A percentile compares a stretch with the other conserved stretches of the same genome.
These are phyloP conservation scores for Boloria selene DNA, from an alignment of 2,888 invertebrate genomes.

Conservation along the genomic window DNA sequence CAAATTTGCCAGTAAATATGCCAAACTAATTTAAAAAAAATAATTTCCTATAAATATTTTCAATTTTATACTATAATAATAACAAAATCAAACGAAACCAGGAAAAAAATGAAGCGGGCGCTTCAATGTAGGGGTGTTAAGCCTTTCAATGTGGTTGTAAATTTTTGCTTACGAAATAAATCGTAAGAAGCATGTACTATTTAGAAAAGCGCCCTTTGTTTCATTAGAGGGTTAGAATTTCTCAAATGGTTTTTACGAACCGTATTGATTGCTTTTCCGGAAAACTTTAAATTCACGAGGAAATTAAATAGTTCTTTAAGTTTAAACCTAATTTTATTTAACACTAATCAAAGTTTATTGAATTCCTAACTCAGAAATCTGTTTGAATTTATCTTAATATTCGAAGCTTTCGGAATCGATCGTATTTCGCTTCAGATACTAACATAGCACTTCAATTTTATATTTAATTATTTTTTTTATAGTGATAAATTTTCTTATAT, in stretches of 20 bases:
- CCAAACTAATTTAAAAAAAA: too few relatives aligned
- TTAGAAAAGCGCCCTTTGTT: constrained; percentile 59
- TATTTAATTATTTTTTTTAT: too few relatives aligned
- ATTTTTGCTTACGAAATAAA: constrained; percentile 66
- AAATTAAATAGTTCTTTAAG: constrained; percentile 27
- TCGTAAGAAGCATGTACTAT: constrained; percentile 56
- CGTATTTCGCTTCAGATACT: too few relatives aligned
- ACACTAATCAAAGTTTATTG: too few relatives aligned
- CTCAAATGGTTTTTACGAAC: constrained; percentile 58
- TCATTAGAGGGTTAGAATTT: constrained; percentile 54
- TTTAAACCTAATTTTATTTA: not conserved
- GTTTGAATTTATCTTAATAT: too few relatives aligned
- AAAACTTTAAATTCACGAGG: constrained; percentile 33
- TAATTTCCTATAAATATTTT: not conserved
- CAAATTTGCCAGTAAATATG: too few relatives aligned
- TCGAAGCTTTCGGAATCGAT: too few relatives aligned
- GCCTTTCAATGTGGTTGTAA: constrained; percentile 47
- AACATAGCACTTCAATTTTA: too few relatives aligned
- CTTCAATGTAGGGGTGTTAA: constrained; percentile 38
- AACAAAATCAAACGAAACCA: constrained; percentile 36
- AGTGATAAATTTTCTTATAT: too few relatives aligned
- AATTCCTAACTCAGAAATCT: too few relatives aligned
- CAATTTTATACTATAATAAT: constrained; percentile 4
- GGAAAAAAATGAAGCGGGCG: constrained; percentile 29
- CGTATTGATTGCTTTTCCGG: constrained; percentile 58